Evolutionary conservation across 2,797 vertebrate species (phyloP).

Genomic region (Onychomys torridus): DNA sequence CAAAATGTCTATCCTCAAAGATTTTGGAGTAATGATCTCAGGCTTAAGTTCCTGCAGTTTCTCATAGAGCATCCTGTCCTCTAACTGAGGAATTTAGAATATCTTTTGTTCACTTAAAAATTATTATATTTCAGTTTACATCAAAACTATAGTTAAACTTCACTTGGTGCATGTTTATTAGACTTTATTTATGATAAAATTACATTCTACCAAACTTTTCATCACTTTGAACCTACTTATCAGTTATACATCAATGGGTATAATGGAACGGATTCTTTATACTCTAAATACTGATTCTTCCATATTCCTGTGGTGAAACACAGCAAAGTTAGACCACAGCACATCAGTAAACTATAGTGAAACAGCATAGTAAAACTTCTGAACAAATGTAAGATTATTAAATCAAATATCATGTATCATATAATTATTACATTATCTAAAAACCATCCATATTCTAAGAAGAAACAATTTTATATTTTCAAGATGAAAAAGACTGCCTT

Average conservation of each 20-base stretch:
- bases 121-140: neutral
- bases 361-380: neutral
- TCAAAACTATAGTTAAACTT: neutral
- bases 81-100: neutral
- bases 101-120: neutral
- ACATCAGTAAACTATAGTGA: neutral
- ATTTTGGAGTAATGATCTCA: neutral
- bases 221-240: neutral
- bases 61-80: too few relatives aligned
- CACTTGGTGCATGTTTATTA: neutral
- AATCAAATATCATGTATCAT: neutral
- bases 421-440: neutral
- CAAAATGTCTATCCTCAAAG: neutral
- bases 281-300: neutral
- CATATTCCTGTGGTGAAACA: neutral
- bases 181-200: neutral
- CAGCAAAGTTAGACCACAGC: neutral
- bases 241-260: neutral
- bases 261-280: neutral
- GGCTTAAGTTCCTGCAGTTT: neutral
- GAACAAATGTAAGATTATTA: neutral
- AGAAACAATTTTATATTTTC: neutral
- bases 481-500: neutral
- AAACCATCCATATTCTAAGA: neutral
- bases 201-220: neutral